Evolutionary conservation across 2,797 vertebrate species (phyloP).

Genomic region (Melopsittacus undulatus): DNA sequence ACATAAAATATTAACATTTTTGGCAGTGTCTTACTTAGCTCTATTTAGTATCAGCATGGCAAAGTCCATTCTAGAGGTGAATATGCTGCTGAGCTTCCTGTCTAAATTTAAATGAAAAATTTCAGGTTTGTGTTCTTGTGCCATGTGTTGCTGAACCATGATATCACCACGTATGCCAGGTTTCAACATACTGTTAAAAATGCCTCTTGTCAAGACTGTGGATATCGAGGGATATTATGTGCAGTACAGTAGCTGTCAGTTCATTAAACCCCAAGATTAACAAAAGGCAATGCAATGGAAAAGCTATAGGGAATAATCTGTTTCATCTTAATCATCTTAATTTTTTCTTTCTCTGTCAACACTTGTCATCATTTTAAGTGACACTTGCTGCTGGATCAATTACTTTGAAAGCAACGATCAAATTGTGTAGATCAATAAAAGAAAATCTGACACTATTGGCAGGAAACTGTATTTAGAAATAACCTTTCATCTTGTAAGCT

Average conservation of each 20-base stretch:
- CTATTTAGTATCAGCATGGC: background rate
- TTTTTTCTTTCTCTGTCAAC: background rate
- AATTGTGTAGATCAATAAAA: background rate
- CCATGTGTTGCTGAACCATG: background rate
- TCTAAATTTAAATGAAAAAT: background rate
- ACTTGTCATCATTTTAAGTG: background rate
- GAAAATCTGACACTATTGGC: background rate
- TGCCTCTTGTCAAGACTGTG: background rate
- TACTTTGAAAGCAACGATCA: background rate
- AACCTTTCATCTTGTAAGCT: background rate
- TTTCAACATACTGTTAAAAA: background rate
- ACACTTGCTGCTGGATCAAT: background rate
- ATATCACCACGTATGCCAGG: background rate
- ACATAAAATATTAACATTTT: background rate
- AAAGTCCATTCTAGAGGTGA: background rate
- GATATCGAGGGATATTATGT: background rate
- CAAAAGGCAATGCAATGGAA: background rate
- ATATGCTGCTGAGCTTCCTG: background rate
- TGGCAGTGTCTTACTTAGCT: background rate
- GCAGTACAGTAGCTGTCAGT: background rate
- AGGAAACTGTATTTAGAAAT: constrained; percentile 6
- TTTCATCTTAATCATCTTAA: background rate
- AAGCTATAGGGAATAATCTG: background rate
- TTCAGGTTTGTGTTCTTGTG: background rate
- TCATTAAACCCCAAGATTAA: background rate